Evolutionary conservation across 2,888 invertebrate genomes (phyloP).

Genomic region (Lampropteryx suffumata): DNA sequence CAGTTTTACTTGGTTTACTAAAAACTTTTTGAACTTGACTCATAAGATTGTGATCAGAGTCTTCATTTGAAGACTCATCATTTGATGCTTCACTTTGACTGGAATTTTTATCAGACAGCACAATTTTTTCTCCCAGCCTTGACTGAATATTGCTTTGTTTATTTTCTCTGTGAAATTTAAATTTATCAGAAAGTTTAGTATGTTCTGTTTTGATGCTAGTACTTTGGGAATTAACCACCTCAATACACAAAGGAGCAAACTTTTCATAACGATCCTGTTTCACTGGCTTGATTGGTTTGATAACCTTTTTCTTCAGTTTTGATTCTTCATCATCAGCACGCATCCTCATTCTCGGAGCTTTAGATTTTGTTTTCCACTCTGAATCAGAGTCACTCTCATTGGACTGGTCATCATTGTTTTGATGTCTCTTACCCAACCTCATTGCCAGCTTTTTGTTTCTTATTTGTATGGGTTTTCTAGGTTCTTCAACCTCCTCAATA

Average conservation of each 20-base stretch:
- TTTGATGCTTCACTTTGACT: constrained; percentile 45
- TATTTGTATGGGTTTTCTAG: constrained; percentile 49
- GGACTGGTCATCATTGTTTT: constrained; percentile 47
- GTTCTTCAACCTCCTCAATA: constrained; percentile 45
- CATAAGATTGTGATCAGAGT: constrained; percentile 67
- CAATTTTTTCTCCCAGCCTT: constrained; percentile 64
- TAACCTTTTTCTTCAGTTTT: constrained; percentile 65
- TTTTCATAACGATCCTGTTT: constrained; percentile 37
- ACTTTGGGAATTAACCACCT: constrained; percentile 63
- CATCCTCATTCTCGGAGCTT: constrained; percentile 91
- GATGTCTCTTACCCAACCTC: constrained; percentile 63
- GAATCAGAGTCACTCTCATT: constrained; percentile 77
- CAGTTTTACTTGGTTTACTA: constrained; percentile 56
- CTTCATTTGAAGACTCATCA: constrained; percentile 56
- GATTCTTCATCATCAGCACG: constrained; percentile 94
- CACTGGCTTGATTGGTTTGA: constrained; percentile 40
- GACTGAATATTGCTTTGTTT: constrained; percentile 49
- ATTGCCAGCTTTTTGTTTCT: constrained; percentile 69
- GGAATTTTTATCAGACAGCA: constrained; percentile 23
- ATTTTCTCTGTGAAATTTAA: constrained; percentile 50
- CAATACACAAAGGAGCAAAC: constrained; percentile 71
- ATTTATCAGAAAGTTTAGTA: constrained; percentile 67
- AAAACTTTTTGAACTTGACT: constrained; percentile 79
- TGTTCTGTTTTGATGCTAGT: constrained; percentile 53
- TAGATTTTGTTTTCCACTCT: constrained; percentile 84